Conservation (phyloP, 2,797 vertebrate genomes). For the Eremophila alpestris region DNA sequence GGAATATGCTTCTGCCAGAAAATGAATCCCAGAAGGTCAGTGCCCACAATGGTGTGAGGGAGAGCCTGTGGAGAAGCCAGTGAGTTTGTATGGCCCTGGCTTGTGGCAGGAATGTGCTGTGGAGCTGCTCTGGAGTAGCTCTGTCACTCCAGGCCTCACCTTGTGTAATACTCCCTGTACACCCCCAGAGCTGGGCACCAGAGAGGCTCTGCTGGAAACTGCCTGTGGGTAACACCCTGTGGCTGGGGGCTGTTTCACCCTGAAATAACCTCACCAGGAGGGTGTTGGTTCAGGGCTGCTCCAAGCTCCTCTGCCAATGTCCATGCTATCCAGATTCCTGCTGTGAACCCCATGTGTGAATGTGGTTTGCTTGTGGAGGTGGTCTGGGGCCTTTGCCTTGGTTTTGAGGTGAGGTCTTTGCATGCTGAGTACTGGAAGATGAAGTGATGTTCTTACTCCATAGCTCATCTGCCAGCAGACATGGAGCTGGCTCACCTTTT, state of each 20-base stretch:
- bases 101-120: accelerated
- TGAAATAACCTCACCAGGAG: accelerated
- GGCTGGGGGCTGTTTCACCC: not conserved
- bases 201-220: not conserved
- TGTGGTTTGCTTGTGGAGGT: not conserved
- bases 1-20: not conserved
- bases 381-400: not conserved
- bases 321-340: not conserved
- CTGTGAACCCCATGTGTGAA: accelerated
- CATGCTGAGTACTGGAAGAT: not conserved
- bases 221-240: not conserved
- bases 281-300: not conserved
- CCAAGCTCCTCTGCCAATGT: accelerated
- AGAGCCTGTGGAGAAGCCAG: accelerated
- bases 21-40: not conserved
- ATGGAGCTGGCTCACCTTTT: not conserved
- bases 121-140: not conserved
- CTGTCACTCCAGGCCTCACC: not conserved
- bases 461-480: not conserved
- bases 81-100: not conserved
- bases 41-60: not conserved
- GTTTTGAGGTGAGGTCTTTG: not conserved
- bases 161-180: not conserved
- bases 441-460: not conserved
- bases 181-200: not conserved